phyloP scores from a whole-genome alignment of 2,797 vertebrate genomes.

The Falco berigora region DNA sequence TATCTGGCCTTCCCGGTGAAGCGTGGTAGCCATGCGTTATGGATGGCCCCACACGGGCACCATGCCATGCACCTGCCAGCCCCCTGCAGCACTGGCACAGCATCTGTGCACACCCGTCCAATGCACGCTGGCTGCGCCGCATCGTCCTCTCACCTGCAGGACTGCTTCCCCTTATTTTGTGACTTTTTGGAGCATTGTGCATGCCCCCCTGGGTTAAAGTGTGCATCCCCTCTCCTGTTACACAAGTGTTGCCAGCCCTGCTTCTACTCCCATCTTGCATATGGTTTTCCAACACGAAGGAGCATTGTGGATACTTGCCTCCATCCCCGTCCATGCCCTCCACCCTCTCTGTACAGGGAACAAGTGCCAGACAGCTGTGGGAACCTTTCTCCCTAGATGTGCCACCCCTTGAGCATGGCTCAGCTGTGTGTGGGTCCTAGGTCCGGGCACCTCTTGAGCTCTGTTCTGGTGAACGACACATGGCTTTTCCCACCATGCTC shows the following conservation, averaged over 20 bases:
- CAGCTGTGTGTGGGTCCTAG: neutral
- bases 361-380: neutral
- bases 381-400: neutral
- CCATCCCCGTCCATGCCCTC: too few relatives aligned
- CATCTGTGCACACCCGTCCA: neutral
- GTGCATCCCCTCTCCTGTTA: fast-evolving
- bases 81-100: neutral
- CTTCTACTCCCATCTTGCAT: neutral
- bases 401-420: neutral
- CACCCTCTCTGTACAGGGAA: neutral
- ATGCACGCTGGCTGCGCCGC: fast-evolving
- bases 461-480: neutral
- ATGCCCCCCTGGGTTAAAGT: fast-evolving
- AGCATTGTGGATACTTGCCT: neutral
- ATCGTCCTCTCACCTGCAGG: neutral
- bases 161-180: neutral
- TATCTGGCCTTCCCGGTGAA: neutral
- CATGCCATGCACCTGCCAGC: too few relatives aligned
- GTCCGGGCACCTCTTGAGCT: neutral
- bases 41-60: neutral
- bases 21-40: fast-evolving
- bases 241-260: fast-evolving
- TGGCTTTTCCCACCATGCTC: fast-evolving
- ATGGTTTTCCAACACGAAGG: neutral
- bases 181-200: neutral